A percentile compares a stretch with the other conserved stretches of the same genome.
These are phyloP conservation scores for Drosophila saltans DNA, from an alignment of 1,140 invertebrate genomes.

Conservation along the genomic window DNA sequence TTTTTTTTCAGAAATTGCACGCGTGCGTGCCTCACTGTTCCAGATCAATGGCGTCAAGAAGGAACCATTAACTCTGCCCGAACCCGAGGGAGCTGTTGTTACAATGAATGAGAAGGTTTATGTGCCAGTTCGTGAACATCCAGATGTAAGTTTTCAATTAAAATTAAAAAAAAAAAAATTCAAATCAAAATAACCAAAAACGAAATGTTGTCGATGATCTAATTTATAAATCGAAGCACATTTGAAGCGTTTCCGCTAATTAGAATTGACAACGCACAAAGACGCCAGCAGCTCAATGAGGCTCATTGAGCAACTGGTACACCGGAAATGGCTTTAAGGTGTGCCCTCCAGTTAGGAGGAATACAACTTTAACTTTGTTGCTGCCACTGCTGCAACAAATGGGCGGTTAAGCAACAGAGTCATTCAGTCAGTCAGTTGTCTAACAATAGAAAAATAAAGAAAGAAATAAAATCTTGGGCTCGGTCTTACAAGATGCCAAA, in stretches of 20 bases:
- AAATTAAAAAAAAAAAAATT: not conserved
- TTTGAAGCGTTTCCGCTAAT: slow-evolving; percentile 75
- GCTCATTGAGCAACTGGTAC: slow-evolving; percentile 77
- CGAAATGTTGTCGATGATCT: slow-evolving; percentile 61
- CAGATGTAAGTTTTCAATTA: slow-evolving; percentile 93
- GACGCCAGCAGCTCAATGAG: slow-evolving; percentile 37
- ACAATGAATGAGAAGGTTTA: slow-evolving; percentile 99
- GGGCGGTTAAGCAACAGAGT: slow-evolving; percentile 62
- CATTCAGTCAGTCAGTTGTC: slow-evolving; percentile 62
- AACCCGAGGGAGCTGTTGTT: slow-evolving; percentile 94
- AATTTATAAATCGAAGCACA: slow-evolving; percentile 72
- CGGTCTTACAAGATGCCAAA: slow-evolving; percentile 46
- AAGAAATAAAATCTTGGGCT: slow-evolving; percentile 3
- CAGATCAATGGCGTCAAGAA: slow-evolving; percentile 98
- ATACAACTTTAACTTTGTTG: slow-evolving; percentile 20
- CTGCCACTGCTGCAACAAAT: slow-evolving; percentile 56
- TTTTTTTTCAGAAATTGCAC: slow-evolving; percentile 97
- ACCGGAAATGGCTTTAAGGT: slow-evolving; percentile 80
- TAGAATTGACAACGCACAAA: slow-evolving; percentile 69
- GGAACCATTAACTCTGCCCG: slow-evolving; percentile 96
- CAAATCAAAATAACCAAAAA: slow-evolving; percentile 17
- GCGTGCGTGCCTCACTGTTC: slow-evolving; percentile 98
- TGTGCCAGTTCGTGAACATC: slow-evolving; percentile 99
- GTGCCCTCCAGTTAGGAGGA: slow-evolving; percentile 41
- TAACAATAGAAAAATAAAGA: slow-evolving; percentile 28